Base-by-base conservation (phyloP, 2,888 invertebrate genomes). In the Andricus curvator region DNA sequence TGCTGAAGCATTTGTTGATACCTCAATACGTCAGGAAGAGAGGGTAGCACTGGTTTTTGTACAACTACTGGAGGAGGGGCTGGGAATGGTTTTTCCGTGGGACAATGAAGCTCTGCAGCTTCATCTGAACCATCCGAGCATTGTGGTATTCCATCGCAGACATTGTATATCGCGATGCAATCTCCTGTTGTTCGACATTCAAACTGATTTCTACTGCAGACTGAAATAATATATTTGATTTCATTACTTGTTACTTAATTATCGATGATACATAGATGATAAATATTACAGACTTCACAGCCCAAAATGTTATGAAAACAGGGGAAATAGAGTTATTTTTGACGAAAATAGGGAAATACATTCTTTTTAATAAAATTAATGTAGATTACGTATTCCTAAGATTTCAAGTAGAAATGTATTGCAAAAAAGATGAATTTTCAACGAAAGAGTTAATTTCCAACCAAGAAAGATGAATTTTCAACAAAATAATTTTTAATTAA, bases 141-240 rank as follows among this genome's bases (percentile, higher is more conserved):
- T 93, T 98, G 98, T 41, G 97, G 96, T 87, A 99, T 97, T 78
- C 98, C 98, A 93, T 98, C 98, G 90, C 98, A 99, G 13, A 97
- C 98, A 93, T 99, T 98, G 93, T 99, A 99, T 88, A 98, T 95
- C 9, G 98, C 98, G 88, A 99, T 97, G 92, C 98, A 99, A 93
- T 98, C 98, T 68, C 96, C 96, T 66, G 97, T 96, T 82, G 95
- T 95, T 85, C 96, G 96, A 90, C 98, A 98, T 92, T 96, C 96
- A 93, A 98, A 98, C 93, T 98, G 98, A 93, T 96, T 97, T 83
- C 96, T 95, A 87, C 96, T 96, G 93, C 98, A 98, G 82, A 93
- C 88, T 89, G 79, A 13, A 74, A 81, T 66, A 8, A 17, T 3
- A 17, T 6, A 64, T 6, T 64, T 48, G 4, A 17, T 48, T 29